phyloP scores from a whole-genome alignment of 1,140 invertebrate species.

The Drosophila malerkotliana region DNA sequence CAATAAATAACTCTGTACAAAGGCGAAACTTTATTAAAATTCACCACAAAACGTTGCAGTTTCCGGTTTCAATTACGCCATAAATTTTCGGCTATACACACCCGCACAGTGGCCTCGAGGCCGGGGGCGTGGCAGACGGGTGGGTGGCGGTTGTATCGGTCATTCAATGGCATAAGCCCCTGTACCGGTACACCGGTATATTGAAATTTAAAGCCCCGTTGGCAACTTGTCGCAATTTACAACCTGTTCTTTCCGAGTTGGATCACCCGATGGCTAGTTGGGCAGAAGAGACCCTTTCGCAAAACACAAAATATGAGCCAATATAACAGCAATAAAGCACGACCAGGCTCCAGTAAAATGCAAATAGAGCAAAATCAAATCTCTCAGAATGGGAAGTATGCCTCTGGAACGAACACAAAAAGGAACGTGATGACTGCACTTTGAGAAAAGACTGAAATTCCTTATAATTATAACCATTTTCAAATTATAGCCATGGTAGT shows the following conservation, averaged over 20 bases:
- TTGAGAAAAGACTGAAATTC: neutral
- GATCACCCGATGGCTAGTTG: slow-evolving; percentile 13
- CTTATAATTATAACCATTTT: neutral
- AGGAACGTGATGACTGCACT: neutral
- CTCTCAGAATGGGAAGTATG: slow-evolving; percentile 46
- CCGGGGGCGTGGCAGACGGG: neutral
- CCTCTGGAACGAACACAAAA: neutral
- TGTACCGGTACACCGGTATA: slow-evolving; percentile 38
- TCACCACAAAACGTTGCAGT: slow-evolving; percentile 79
- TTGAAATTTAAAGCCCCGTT: slow-evolving; percentile 80
- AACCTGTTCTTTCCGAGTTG: slow-evolving; percentile 47
- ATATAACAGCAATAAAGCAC: slow-evolving; percentile 77
- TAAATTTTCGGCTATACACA: slow-evolving; percentile 71
- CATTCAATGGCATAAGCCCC: slow-evolving; percentile 59
- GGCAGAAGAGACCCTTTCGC: neutral
- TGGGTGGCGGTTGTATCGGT: slow-evolving; percentile 10
- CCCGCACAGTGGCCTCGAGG: slow-evolving; percentile 37
- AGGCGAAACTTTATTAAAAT: slow-evolving; percentile 80
- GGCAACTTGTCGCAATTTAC: slow-evolving; percentile 79
- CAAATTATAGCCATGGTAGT: neutral
- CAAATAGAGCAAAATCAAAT: slow-evolving; percentile 61
- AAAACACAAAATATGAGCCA: slow-evolving; percentile 75
- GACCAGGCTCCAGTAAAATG: slow-evolving; percentile 28
- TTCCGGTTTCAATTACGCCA: slow-evolving; percentile 80
- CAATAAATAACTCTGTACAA: slow-evolving; percentile 77